Base-by-base conservation (phyloP, 2,797 vertebrate species). In the Clarias laeviceps region DNA sequence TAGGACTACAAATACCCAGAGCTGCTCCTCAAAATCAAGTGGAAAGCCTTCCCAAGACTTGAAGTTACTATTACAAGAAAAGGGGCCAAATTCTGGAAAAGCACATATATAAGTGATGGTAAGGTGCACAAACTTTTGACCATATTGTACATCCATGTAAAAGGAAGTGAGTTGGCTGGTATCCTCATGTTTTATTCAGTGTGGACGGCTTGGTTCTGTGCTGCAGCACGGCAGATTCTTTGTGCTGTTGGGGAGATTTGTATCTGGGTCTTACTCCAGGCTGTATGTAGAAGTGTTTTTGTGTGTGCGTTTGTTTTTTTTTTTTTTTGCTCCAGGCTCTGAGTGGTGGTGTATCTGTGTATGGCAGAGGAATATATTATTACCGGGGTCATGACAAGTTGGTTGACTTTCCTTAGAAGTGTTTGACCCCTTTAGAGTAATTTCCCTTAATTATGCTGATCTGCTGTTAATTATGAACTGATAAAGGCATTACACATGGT, bases 331-430 rank as follows among this genome's bases (percentile, higher is more conserved):
- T 73, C 70, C 24, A 50, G 40, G 70, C 45, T 73, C 14, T 54
- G 5, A 73, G 70, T 50, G n/a, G 12, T 15, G 50, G 20, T 40
- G 34, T 70, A 40, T 70, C 68, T 70, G 20, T 40, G 22, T 70
- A 8, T 40, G 14, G 68, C 68, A 70, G 34, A 45, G 40, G 69
- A 54, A 73, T 15, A 73, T 14, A 27, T 73, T 54, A 73, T 73
- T n/a, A 73, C 50, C 6, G 27, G 45, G 14, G 70, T 73, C 45
- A 73, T 27, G 70, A 50, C 70, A 54, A 27, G 24, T 27, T 73
- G n/a, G 70, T 50, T 73, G 70, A 73, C 70, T 73, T 73, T 27
- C 40, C 45, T 27, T 54, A 27, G 70, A 54, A 73, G 70, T 27
- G 40, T 17, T 17, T 54, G 45, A 73, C 45, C 40, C 70, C 70